Conservation (phyloP, 1,140 invertebrate genomes). For the Fopius arisanus region DNA sequence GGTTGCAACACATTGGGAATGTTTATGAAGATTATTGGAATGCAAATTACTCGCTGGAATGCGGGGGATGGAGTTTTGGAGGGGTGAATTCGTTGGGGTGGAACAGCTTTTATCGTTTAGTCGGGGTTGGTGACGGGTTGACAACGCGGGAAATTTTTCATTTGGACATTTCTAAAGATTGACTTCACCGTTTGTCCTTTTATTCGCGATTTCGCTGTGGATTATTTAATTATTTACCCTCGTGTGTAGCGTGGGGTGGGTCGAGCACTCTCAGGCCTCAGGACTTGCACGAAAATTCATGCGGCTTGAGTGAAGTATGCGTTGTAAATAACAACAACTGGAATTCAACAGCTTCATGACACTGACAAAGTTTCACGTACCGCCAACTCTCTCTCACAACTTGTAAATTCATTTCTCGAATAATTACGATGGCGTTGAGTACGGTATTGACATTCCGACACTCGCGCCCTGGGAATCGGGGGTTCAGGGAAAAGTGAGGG, state of each 20-base stretch:
- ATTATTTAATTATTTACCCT: not conserved
- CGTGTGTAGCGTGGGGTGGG: no score
- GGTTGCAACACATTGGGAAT: not conserved
- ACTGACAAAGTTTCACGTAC: slow-evolving; percentile 6
- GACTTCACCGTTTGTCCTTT: no score
- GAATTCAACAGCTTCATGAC: not conserved
- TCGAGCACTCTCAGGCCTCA: not conserved
- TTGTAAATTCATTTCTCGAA: not conserved
- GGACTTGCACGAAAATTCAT: not conserved
- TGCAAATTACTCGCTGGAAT: not conserved
- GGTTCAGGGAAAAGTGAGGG: not conserved
- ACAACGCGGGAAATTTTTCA: no score
- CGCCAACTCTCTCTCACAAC: not conserved
- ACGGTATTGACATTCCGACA: not conserved
- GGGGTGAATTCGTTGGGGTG: not conserved
- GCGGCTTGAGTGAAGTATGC: not conserved
- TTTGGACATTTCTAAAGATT: no score
- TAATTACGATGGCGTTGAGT: not conserved
- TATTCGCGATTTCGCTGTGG: not conserved
- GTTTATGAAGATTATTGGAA: slow-evolving; percentile 9
- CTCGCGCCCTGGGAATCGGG: not conserved
- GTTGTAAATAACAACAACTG: not conserved
- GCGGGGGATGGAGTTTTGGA: not conserved
- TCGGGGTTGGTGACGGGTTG: not conserved
- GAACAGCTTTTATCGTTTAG: not conserved